A percentile compares a stretch with the other conserved stretches of the same genome.
These are phyloP conservation scores for Melanostigma gelatinosum DNA, from an alignment of 2,113 vertebrate genomes.

Conservation along the genomic window DNA sequence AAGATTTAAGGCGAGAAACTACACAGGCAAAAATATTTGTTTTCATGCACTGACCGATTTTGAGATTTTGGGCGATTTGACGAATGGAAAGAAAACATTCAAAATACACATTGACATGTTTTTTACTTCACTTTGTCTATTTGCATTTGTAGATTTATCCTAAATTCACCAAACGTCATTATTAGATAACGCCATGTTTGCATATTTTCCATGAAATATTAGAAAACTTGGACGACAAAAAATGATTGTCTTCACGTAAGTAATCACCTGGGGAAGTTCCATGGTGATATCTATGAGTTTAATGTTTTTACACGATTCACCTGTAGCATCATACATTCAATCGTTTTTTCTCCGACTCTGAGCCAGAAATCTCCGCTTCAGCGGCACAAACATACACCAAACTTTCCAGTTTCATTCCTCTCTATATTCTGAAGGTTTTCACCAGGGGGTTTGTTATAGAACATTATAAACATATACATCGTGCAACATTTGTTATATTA, in stretches of 20 bases:
- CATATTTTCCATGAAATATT: background rate
- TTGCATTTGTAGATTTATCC: background rate
- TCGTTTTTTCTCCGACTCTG: background rate
- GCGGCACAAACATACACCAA: background rate
- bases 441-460: background rate
- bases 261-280: background rate
- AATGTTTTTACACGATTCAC: background rate
- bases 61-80: background rate
- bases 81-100: background rate
- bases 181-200: background rate
- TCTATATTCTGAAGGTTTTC: background rate
- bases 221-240: no score
- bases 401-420: background rate
- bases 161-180: background rate
- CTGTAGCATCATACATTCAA: background rate
- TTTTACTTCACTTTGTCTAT: background rate
- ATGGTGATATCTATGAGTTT: background rate
- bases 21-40: background rate
- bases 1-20: background rate
- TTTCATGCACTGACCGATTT: background rate
- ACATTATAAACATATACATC: background rate
- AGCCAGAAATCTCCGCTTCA: no score
- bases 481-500: background rate
- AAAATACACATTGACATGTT: background rate
- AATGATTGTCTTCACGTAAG: background rate